Evolutionary conservation across 2,888 invertebrate species (phyloP).

Genomic region (Agrochola litura): DNA sequence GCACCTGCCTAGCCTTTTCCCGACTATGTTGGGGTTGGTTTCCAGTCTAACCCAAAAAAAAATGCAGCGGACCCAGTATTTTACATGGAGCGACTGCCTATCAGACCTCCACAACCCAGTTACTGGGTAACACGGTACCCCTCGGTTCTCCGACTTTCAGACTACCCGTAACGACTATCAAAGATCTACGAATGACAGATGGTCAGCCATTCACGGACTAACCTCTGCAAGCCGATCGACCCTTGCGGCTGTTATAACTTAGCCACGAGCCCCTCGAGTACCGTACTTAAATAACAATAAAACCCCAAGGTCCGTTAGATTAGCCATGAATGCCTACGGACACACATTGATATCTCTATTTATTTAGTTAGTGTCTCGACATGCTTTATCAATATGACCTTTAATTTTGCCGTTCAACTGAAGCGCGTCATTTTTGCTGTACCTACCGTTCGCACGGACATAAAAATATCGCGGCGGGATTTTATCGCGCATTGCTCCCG

Average conservation of each 20-base stretch:
- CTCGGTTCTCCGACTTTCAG: not conserved
- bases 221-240: not conserved
- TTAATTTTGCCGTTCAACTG: slow-evolving; percentile 17
- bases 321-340: slow-evolving; percentile 5
- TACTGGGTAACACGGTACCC: too few species aligned
- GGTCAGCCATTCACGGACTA: not conserved
- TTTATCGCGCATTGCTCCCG: too few species aligned
- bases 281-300: not conserved
- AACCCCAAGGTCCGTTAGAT: not conserved
- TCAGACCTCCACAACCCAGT: too few species aligned
- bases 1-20: not conserved
- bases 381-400: slow-evolving; percentile 35
- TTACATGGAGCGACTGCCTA: too few species aligned
- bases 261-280: not conserved
- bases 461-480: too few species aligned
- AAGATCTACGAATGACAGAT: not conserved
- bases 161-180: not conserved
- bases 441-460: too few species aligned
- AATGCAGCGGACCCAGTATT: too few species aligned
- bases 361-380: slow-evolving; percentile 8
- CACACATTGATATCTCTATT: slow-evolving; percentile 21
- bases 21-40: not conserved
- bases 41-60: too few species aligned
- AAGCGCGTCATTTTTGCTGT: slow-evolving; percentile 9
- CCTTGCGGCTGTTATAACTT: not conserved